These are phyloP conservation scores for Syngnathus typhle DNA, from an alignment of 2,113 vertebrate species.

Conservation along the genomic window DNA sequence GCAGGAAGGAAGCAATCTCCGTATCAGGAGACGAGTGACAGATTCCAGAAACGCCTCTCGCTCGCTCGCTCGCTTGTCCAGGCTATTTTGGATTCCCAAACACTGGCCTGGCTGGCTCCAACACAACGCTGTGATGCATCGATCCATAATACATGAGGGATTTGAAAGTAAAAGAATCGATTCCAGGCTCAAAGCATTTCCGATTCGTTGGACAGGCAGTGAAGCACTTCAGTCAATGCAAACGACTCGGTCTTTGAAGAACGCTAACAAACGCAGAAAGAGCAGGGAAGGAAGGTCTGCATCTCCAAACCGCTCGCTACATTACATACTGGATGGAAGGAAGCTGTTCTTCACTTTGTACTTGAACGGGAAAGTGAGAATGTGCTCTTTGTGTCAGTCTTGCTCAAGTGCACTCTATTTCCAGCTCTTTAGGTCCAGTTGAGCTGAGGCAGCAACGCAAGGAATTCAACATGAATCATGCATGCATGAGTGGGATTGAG, in stretches of 20 bases:
- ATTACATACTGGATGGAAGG: neutral
- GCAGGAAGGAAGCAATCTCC: slow-evolving; percentile 22
- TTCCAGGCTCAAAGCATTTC: no score
- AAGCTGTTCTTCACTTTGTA: neutral
- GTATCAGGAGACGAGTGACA: slow-evolving; percentile 4
- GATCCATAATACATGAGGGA: no score
- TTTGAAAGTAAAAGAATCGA: no score
- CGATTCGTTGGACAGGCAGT: no score
- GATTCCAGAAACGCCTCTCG: neutral
- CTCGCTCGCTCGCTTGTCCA: neutral
- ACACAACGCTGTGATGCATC: no score
- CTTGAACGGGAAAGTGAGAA: slow-evolving; percentile 27
- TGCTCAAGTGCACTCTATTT: neutral
- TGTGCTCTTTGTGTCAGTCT: neutral
- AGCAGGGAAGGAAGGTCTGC: no score
- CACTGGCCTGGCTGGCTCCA: neutral
- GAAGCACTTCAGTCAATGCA: no score
- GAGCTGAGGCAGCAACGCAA: neutral
- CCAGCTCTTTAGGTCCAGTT: neutral
- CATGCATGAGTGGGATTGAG: neutral
- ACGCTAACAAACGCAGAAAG: no score
- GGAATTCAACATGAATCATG: neutral
- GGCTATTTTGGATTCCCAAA: slow-evolving; percentile 12
- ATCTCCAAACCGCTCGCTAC: no score
- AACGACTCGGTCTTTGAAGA: no score